Conservation (phyloP, 2,113 vertebrate genomes). For the Heterotilapia buettikoferi region DNA sequence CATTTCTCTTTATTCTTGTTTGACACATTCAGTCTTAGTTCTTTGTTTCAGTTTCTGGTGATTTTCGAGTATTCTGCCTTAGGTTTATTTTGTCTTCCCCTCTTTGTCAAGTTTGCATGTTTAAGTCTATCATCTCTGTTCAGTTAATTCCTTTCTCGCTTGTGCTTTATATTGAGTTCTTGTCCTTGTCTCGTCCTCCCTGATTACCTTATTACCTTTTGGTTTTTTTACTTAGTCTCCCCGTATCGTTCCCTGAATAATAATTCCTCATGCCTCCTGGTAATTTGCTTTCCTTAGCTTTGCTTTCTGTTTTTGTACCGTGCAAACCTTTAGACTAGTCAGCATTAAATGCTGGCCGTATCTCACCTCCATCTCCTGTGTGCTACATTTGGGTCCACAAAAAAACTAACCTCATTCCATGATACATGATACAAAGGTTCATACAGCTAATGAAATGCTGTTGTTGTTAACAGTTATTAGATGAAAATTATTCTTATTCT, state of each 20-base stretch:
- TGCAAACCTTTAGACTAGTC: background rate
- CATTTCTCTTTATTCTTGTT: background rate
- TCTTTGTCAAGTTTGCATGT: background rate
- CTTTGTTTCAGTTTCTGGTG: background rate
- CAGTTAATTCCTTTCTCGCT: background rate
- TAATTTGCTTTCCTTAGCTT: background rate
- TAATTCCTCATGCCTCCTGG: background rate
- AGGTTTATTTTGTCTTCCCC: background rate
- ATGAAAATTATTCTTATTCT: background rate
- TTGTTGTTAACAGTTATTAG: background rate
- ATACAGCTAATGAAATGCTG: background rate
- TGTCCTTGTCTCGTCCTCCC: background rate
- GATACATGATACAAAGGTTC: background rate
- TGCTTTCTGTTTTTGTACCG: background rate
- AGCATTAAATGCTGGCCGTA: background rate
- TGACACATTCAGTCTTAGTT: background rate
- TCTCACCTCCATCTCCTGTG: background rate
- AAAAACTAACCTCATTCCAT: background rate
- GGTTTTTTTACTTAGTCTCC: fast-evolving
- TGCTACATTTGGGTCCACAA: background rate
- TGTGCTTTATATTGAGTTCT: background rate
- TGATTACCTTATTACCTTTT: background rate
- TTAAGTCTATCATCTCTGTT: background rate
- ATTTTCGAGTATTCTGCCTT: background rate
- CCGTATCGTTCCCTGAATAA: fast-evolving